phyloP scores from a whole-genome alignment of 1,140 invertebrate species.

The Pogonomyrmex californicus region DNA sequence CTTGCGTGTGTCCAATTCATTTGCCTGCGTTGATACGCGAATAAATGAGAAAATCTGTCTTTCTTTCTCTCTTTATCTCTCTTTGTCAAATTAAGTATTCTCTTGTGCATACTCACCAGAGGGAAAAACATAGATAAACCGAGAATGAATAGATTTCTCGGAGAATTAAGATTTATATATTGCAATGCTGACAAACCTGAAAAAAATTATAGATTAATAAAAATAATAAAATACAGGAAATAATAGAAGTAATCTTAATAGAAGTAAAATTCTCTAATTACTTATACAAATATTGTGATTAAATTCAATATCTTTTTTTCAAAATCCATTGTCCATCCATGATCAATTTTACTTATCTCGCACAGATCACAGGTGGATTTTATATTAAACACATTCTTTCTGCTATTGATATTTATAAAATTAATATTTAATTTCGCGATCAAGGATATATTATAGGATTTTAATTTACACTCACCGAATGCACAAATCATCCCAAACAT shows the following conservation, averaged over 20 bases:
- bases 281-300: not conserved
- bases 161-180: conserved; percentile 93
- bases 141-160: conserved; percentile 95
- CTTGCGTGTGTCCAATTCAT: not conserved
- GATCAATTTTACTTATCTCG: not conserved
- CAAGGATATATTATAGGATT: not conserved
- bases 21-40: not conserved
- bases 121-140: conserved; percentile 96
- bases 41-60: not conserved
- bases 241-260: not conserved
- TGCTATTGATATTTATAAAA: not conserved
- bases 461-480: conserved; percentile 88
- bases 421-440: not conserved
- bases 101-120: conserved; percentile 86
- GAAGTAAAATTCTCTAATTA: not conserved
- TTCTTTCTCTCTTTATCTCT: too few species aligned
- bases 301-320: not conserved
- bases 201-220: conserved; percentile 42
- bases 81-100: not conserved
- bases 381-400: not conserved
- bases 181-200: conserved; percentile 93
- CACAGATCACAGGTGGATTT: too few species aligned
- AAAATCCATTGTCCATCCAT: not conserved
- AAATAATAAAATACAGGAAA: not conserved
- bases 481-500: conserved; percentile 96